Base-by-base conservation (phyloP, 2,888 invertebrate genomes). In the Camptogramma bilineatum region DNA sequence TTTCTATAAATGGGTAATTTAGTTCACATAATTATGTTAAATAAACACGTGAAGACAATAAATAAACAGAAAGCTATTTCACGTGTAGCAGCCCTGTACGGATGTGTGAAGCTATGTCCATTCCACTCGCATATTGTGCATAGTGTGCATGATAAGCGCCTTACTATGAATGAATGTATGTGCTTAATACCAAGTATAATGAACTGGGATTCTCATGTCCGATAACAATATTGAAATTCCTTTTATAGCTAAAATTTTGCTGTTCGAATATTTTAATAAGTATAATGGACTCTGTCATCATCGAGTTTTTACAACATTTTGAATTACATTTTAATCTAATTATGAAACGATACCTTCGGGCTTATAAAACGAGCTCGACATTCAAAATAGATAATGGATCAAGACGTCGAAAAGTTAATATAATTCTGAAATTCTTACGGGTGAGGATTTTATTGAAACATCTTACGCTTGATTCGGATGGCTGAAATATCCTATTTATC, bases 111-210 rank as follows among this genome's bases (percentile, higher is more conserved):
- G 63, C 44, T 58, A 54, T 54, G 54, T 54, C 51, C 53, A 54
- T 51, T 64, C 54, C 64, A 21, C 21, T 55, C 63, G 16, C 58
- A 58, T 51, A 63, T 28, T 55, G 62, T 55, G 46, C 17, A 52
- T 52, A 16, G 10, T 56, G 48, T 31, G 28, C 42, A 28, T 55
- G 64, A 64, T 64, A 64, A 59, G 59, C 55, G 51, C 56, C 47
- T 62, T 39, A 47, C 52, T 24, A 31, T 56, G 34, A 44, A 59
- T 62, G 46, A 56, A 56, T 52, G 16, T 34, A 56, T 34, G 44
- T 24, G 53, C 31, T 21, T 18, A 48, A 54, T 55, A 46, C 18
- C 42, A 28, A 50, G 28, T 24, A 52, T 34, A 54, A 50, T 50
- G 17, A 54, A 61, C 34, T 34, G 2, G 17, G 17, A 50, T 50